Evolutionary conservation across 2,113 vertebrate species (phyloP).

Genomic region (Dipodomys ordii): DNA sequence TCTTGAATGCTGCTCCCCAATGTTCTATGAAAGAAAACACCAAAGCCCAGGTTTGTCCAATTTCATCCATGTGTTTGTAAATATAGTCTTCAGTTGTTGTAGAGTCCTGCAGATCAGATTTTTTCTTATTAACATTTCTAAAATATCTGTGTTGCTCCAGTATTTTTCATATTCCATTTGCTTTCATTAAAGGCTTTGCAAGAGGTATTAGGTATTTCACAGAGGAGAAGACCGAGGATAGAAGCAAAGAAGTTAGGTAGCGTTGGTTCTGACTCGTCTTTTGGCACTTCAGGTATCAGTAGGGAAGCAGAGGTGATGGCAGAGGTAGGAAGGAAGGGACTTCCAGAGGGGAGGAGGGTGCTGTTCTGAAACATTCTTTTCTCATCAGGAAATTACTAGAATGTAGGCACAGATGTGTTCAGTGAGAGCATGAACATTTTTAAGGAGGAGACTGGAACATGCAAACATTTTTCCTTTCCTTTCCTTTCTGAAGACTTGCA

Average conservation of each 20-base stretch:
- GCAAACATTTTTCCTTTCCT: too few species aligned
- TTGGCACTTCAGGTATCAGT: neutral
- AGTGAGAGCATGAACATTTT: too few species aligned
- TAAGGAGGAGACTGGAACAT: too few species aligned
- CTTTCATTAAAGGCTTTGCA: slow-evolving; percentile 19
- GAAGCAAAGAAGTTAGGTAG: neutral
- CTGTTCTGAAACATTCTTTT: neutral
- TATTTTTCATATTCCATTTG: neutral
- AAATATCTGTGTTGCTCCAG: neutral
- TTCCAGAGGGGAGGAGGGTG: neutral
- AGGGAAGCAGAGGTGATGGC: neutral
- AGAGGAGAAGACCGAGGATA: neutral
- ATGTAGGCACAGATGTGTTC: neutral
- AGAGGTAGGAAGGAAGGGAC: neutral
- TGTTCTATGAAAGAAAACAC: neutral
- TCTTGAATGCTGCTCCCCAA: neutral
- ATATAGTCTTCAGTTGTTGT: neutral
- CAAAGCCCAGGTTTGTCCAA: neutral
- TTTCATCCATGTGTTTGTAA: neutral
- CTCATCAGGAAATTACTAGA: neutral
- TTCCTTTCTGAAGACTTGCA: neutral
- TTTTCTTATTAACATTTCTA: slow-evolving; percentile 16
- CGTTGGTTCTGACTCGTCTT: neutral
- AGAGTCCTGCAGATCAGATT: neutral
- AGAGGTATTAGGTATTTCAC: neutral